Evolutionary conservation across 2,888 invertebrate genomes (phyloP).

Genomic region (Lochmaea crataegi): DNA sequence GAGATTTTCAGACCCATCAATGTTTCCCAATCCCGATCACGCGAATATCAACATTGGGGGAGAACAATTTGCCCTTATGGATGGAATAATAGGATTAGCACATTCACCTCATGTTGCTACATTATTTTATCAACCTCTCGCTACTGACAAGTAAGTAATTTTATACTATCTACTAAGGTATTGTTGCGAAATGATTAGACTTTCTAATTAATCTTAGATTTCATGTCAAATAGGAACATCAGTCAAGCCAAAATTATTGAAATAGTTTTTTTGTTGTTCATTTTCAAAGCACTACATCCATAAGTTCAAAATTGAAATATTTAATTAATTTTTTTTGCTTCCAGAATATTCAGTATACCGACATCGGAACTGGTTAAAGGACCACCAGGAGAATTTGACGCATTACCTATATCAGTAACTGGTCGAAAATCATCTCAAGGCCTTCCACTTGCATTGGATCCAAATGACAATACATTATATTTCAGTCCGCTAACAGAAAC

Average conservation of each 20-base stretch:
- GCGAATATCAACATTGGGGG: slow-evolving; percentile 79
- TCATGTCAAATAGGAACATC: no score
- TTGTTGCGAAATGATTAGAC: background rate
- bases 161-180: background rate
- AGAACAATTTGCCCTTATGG: slow-evolving; percentile 76
- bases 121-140: slow-evolving; percentile 79
- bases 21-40: slow-evolving; percentile 87
- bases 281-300: no score
- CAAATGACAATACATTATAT: slow-evolving; percentile 77
- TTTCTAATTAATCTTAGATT: no score
- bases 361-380: slow-evolving; percentile 81
- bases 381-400: slow-evolving; percentile 76
- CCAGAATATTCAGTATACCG: slow-evolving; percentile 80
- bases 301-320: background rate
- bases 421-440: slow-evolving; percentile 89
- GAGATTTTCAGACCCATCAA: slow-evolving; percentile 83
- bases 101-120: slow-evolving; percentile 74
- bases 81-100: slow-evolving; percentile 78
- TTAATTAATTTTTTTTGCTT: slow-evolving; percentile 42
- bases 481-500: slow-evolving; percentile 86
- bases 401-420: slow-evolving; percentile 80
- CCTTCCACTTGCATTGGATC: slow-evolving; percentile 78
- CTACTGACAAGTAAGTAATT: slow-evolving; percentile 72
- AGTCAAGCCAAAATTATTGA: no score
- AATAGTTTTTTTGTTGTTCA: no score